Evolutionary conservation across 2,888 invertebrate genomes (phyloP).

Genomic region (Euzophera pinguis): DNA sequence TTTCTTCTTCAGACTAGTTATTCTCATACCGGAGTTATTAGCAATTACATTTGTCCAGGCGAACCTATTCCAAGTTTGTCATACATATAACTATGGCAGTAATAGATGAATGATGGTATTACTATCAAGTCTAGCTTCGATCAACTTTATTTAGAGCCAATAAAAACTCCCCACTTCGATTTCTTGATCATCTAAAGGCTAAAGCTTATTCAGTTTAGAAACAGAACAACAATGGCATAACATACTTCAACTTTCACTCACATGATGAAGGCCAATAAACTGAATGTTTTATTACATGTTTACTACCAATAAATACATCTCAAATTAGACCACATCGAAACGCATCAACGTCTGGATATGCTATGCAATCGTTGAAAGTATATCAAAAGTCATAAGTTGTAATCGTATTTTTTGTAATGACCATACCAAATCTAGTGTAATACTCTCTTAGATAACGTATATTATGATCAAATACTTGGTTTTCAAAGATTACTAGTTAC

Average conservation of each 20-base stretch:
- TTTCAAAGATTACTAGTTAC: too few relatives aligned
- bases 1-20: too few relatives aligned
- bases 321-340: constrained; percentile 41
- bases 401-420: neutral
- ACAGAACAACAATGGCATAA: constrained; percentile 2
- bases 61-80: too few relatives aligned
- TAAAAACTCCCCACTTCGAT: neutral
- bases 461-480: too few relatives aligned
- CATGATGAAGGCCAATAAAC: constrained; percentile 44
- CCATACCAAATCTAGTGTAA: neutral
- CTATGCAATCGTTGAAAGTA: neutral
- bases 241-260: constrained; percentile 31
- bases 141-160: neutral
- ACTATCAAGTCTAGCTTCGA: too few relatives aligned
- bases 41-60: too few relatives aligned
- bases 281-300: constrained; percentile 36
- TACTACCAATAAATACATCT: constrained; percentile 38
- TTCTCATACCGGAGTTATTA: too few relatives aligned
- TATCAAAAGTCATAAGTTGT: too few relatives aligned
- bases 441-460: neutral
- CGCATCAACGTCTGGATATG: constrained; percentile 16
- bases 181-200: neutral
- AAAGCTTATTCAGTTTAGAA: neutral
- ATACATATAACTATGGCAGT: too few relatives aligned
- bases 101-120: too few relatives aligned